Base-by-base conservation (phyloP, 1,140 invertebrate species). In the Geopemphigus sp. region DNA sequence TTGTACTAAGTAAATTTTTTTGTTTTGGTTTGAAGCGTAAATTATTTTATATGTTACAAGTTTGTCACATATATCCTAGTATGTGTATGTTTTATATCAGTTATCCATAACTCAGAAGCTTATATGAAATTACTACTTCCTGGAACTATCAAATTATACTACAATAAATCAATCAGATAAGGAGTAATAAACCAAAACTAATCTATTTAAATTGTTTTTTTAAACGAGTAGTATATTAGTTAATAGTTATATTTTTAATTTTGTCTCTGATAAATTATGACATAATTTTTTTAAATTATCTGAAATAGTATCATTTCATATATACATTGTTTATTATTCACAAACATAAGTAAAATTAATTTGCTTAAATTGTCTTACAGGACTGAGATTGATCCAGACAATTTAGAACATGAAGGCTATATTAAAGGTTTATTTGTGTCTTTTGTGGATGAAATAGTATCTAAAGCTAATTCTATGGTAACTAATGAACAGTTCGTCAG, bases 361-460 rank as follows among this genome's bases (percentile, higher is more conserved):
- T 22, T 29, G 22, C 19, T 53, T 5, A 14, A 63, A 70, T 81
- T 54, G 83, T 82, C 74, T 84, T 86, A 24, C 82, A 92, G 90
- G 90, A 86, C 86, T 47, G 89, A 91, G 32, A 84, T 92, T 76
- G 93, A 95, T 85, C 88, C 90, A 2, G 91, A 93, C 47, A 92
- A 89, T 83, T 86, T 88, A 0, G 88, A 88, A 66, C 87, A 89
- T 83, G 88, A 89, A 83, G 88, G 89, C 81, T 86, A 87, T 61
- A 87, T 86, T 57, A 81, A 84, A 29, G 86, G 87, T 82, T 86
- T 95, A 83, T 88, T 95, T 8, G 88, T 87, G 74, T 89, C 90
- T 64, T 86, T 96, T 57, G 90, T 95, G 59, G 88, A 90, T 83
- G 92, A 95, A 86, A 87, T 96, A 81, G 92, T 95, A 85, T 86